Conservation (phyloP, 2,888 invertebrate species). For the Cheilosia soror region DNA sequence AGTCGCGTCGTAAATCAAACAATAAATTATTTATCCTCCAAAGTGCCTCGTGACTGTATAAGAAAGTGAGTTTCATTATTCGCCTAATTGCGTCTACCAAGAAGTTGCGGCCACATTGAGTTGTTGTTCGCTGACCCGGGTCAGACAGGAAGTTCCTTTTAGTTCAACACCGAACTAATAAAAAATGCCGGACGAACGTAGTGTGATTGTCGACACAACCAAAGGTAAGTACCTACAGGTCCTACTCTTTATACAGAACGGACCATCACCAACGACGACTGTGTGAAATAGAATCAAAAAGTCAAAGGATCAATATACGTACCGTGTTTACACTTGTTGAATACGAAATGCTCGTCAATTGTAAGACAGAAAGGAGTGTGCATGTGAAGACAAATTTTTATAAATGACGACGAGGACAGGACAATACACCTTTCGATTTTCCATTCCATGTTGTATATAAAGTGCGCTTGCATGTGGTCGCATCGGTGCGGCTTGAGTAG, state of each 20-base stretch:
- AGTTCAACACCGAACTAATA: neutral
- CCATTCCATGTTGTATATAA: slow-evolving; percentile 8
- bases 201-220: slow-evolving; percentile 76
- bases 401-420: neutral
- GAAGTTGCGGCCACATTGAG: neutral
- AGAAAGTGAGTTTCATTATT: slow-evolving; percentile 27
- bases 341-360: slow-evolving; percentile 47
- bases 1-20: neutral
- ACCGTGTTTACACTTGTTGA: slow-evolving; percentile 68
- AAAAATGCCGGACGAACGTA: slow-evolving; percentile 77
- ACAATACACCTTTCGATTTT: slow-evolving; percentile 42
- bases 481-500: slow-evolving; percentile 11
- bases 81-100: slow-evolving; percentile 19
- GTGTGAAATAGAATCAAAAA: slow-evolving; percentile 38
- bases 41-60: slow-evolving; percentile 28
- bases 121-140: too few relatives aligned
- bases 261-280: neutral
- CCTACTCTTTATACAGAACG: too few relatives aligned
- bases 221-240: slow-evolving; percentile 74
- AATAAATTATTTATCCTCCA: slow-evolving; percentile 33
- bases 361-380: slow-evolving; percentile 1
- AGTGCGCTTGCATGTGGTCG: slow-evolving; percentile 19
- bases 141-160: neutral
- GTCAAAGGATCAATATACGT: slow-evolving; percentile 53
- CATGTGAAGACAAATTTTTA: neutral